Base-by-base conservation (phyloP, 2,113 vertebrate genomes). In the Brachypteracias leptosomus region DNA sequence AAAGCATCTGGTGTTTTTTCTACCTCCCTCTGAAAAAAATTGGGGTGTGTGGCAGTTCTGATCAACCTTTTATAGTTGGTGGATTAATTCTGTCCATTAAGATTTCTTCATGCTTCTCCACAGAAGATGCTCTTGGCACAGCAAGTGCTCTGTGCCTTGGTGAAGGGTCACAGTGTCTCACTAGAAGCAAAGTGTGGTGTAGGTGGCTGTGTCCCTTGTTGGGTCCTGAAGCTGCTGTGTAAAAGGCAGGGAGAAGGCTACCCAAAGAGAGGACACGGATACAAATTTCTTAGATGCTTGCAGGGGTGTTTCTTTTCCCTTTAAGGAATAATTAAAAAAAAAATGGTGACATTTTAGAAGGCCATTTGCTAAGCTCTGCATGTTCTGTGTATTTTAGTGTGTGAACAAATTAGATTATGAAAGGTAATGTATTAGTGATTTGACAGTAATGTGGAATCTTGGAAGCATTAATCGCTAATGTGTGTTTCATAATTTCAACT, bases 361-460 rank as follows among this genome's bases (percentile, higher is more conserved):
- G n/a, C 31, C 11, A 36, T 74, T 93, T 96, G 93, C 74, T 94
- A 89, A 90, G 70, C 80, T 96, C 73, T 91, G 85, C 82, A 89
- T 96, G 95, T 96, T 95, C 68, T 96, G 92, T 94, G 85, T 97
- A 96, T 94, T 96, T 97, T 94, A 94, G 90, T 95, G 88, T 92
- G 94, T 95, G 95, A 94, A 80, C 90, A 90, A 96, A 93, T 85
- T 74, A 95, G 92, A 86, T 95, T 92, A 94, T 91, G 82, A 95
- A 96, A 96, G 78, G 80, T 90, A 91, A 88, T 91, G 96, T 92
- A 97, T 97, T 97, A 77, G 85, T 86, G 85, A 91, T 78, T 94
- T 95, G 89, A 93, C 92, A 94, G 91, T 89, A 84, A 89, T 96
- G 82, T 92, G 82, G 94, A 88, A 94, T 91, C 90, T 96, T 81